Base-by-base conservation (phyloP, 2,888 invertebrate species). In the Amorpha juglandis region DNA sequence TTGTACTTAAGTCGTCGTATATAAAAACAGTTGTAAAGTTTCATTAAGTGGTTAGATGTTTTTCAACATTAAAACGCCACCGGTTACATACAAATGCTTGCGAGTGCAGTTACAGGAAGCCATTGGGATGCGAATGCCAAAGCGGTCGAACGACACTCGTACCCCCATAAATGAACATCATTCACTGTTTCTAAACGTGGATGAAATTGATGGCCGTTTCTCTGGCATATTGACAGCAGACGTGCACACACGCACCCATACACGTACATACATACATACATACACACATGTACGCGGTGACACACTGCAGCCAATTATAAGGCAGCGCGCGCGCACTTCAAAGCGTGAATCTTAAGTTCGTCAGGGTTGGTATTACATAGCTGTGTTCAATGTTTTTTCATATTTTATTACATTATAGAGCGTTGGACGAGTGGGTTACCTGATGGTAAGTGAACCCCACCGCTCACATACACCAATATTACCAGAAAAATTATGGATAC, bases 191-290 rank as follows among this genome's bases (percentile, higher is more conserved):
- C 58, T 58, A 42, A 42, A 58, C 42, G 58, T 58, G 58, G 58
- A 58, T 21, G 11, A 58, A 58, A 58, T 58, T 58, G 42, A 58
- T 19, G 42, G 58, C 58, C 42, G 42, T 58, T 42, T 58, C 58
- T 58, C 42, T 58, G 42, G 19, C 58, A 19, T 58, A 19, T 58
- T 58, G 58, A 58, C 58, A 58, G 72, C 62, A 68, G 19, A 3
- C 42, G 19, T 38, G 16, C 55, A 55, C 38, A 35, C 53, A 9
- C 7, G 11, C 55, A 16, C 9, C 3, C 4, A 16, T 38, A 12
- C 38, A 16, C 38, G 12, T n/a, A 11, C 8, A 38, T 9, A 55
- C 35, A 33, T 14, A 3, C 42, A 42, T 35, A 38, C 55, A 55
- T n/a, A 35, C 53, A n/a, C 2, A 14, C 55, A 35, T 8, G 8